A percentile compares a stretch with the other conserved stretches of the same genome.
Evolutionary conservation across 2,888 invertebrate genomes (phyloP).

Genomic region (Pyrochroa serraticornis): DNA sequence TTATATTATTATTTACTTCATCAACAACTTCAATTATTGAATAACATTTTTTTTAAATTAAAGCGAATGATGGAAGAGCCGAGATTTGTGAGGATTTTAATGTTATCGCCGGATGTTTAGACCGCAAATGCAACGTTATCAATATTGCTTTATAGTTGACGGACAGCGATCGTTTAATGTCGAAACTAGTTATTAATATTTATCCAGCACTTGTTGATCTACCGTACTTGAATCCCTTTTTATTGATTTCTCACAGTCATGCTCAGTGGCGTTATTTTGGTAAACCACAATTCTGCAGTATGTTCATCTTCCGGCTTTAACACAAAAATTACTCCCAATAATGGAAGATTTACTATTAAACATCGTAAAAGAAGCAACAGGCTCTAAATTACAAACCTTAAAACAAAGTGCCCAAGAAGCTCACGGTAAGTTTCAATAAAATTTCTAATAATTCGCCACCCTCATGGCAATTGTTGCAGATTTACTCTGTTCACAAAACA

Average conservation of each 20-base stretch:
- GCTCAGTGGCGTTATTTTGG: conserved; percentile 9
- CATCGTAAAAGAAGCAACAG: conserved; percentile 83
- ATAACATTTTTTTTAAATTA: too few relatives aligned
- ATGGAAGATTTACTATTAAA: conserved; percentile 90
- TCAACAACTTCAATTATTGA: too few relatives aligned
- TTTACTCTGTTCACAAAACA: conserved; percentile 79
- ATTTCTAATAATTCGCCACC: background rate
- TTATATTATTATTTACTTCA: too few relatives aligned
- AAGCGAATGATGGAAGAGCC: too few relatives aligned
- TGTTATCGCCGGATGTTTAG: too few relatives aligned
- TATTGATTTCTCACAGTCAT: conserved; percentile 24
- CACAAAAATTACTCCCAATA: conserved; percentile 20
- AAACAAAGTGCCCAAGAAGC: conserved; percentile 87
- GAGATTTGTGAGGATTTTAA: too few relatives aligned
- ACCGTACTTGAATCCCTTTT: background rate
- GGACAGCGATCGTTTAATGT: too few relatives aligned
- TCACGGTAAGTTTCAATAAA: conserved; percentile 67
- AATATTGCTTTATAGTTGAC: too few relatives aligned
- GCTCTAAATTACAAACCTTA: conserved; percentile 75
- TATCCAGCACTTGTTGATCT: conserved; percentile 18
- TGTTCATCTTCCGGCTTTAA: conserved; percentile 9
- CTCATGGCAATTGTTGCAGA: conserved; percentile 61
- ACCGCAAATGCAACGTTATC: too few relatives aligned
- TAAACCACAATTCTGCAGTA: conserved; percentile 12
- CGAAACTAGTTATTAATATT: too few relatives aligned